Percentiles rank a stretch among this genome's conserved stretches.
Evolutionary conservation across 2,888 invertebrate species (phyloP).

Genomic region (Mythimna albipuncta): DNA sequence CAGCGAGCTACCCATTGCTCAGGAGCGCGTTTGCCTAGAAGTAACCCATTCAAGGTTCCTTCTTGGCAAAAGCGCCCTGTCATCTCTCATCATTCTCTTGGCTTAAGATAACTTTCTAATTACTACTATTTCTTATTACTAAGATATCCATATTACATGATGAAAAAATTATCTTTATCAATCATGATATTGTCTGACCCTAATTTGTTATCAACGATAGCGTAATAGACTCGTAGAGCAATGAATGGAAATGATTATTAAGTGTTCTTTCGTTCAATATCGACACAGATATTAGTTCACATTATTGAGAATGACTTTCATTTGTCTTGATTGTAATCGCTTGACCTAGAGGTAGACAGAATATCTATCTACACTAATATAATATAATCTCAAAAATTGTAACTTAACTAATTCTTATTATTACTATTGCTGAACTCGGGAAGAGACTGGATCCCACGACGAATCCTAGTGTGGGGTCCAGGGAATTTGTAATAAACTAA

Average conservation of each 20-base stretch:
- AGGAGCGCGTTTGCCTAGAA: too few species aligned
- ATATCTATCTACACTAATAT: not conserved
- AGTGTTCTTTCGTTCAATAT: slow-evolving; percentile 4
- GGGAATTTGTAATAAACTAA: too few species aligned
- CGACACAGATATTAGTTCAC: slow-evolving; percentile 27
- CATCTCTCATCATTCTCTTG: too few species aligned
- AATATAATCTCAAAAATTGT: too few species aligned
- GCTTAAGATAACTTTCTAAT: not conserved
- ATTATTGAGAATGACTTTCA: slow-evolving; percentile 31
- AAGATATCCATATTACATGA: too few species aligned
- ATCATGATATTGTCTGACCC: slow-evolving; percentile 18
- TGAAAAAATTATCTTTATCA: slow-evolving; percentile 2
- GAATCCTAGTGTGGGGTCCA: too few species aligned
- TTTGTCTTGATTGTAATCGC: slow-evolving; percentile 18
- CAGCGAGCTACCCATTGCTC: too few species aligned
- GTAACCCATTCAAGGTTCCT: too few species aligned
- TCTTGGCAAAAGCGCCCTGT: too few species aligned
- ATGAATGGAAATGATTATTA: slow-evolving; percentile 40
- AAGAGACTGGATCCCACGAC: too few species aligned
- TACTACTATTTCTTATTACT: not conserved
- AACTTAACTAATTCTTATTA: too few species aligned
- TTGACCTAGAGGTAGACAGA: not conserved
- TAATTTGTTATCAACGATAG: slow-evolving; percentile 34
- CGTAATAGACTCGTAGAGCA: slow-evolving; percentile 12
- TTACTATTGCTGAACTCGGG: too few species aligned